Conservation (phyloP, 1,140 invertebrate genomes). For the Drosophila sproati region DNA sequence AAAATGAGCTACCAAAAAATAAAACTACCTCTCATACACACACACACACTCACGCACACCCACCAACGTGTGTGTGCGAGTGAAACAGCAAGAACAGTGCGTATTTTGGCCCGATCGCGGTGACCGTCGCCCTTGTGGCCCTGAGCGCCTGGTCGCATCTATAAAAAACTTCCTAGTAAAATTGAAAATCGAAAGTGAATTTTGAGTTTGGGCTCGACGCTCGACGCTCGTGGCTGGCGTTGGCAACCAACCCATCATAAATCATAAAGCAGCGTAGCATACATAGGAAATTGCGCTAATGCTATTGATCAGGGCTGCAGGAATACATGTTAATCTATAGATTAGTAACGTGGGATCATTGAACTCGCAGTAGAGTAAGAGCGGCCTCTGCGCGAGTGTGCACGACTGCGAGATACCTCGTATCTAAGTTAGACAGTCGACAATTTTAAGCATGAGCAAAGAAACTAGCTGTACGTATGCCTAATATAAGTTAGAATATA, state of each 20-base stretch:
- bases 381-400: constrained; percentile 6
- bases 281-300: constrained; percentile 68
- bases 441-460: neutral
- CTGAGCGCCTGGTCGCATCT: constrained; percentile 70
- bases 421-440: neutral
- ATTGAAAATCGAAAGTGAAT: constrained; percentile 77
- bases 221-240: neutral
- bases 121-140: constrained; percentile 29
- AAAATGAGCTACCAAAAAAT: constrained; percentile 11
- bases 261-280: constrained; percentile 57
- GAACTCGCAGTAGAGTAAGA: constrained; percentile 29
- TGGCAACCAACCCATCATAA: constrained; percentile 42
- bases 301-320: constrained; percentile 60
- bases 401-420: constrained; percentile 6
- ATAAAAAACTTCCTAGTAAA: constrained; percentile 81
- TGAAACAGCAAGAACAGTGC: constrained; percentile 14
- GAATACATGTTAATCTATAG: constrained; percentile 21
- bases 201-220: constrained; percentile 10
- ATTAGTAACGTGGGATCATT: constrained; percentile 35
- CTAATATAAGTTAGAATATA: too few relatives aligned
- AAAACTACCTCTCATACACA: neutral
- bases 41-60: neutral
- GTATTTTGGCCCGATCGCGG: constrained; percentile 23
- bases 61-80: neutral
- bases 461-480: too few relatives aligned